Base-by-base conservation (phyloP, 1,140 invertebrate species). In the Drosophila repleta region DNA sequence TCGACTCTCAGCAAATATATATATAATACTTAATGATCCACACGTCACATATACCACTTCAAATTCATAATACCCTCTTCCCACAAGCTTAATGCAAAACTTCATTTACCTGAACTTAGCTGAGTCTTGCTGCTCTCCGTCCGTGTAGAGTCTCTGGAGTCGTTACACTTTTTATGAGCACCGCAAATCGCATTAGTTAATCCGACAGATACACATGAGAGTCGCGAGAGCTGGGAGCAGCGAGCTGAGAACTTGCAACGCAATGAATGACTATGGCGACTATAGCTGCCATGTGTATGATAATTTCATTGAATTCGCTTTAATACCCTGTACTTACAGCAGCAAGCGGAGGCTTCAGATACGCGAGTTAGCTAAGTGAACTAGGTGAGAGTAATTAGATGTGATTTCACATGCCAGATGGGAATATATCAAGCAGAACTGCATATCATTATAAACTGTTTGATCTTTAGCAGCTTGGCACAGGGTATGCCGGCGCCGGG, bases 101-200 rank as follows among this genome's bases (percentile, higher is more conserved):
- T 72, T 46, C 46, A 72, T 66, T 74, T 73, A 64, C 71, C 55
- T 61, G 77, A 74, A 62, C 48, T 57, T 21, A 53, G 43, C 37
- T n/a, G n/a, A n/a, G n/a, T n/a, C 46, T 72, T 37, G 29, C 37
- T n/a, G n/a, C n/a, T n/a, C n/a, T n/a, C n/a, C n/a, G n/a, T 56
- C 49, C 51, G 56, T 48, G 56, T 48, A 52, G 49, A 69, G 60
- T 56, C 73, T 71, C 74, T 63, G 35, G 62, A 85, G 81, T 85
- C 81, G 81, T 85, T 85, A 85, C 66, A 87, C 69, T 87, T 85
- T 85, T 85, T 87, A 85, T 75, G 81, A 85, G 63, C 77, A 75
- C 67, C 69, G 79, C 79, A 85, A 85, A 85, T 85, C 81, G 81
- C 82, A 85, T 85, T 85, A 85, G 81, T 85, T 85, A 85, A 85